These are phyloP conservation scores for Protonemura montana DNA, from an alignment of 2,888 invertebrate species.

Conservation along the genomic window DNA sequence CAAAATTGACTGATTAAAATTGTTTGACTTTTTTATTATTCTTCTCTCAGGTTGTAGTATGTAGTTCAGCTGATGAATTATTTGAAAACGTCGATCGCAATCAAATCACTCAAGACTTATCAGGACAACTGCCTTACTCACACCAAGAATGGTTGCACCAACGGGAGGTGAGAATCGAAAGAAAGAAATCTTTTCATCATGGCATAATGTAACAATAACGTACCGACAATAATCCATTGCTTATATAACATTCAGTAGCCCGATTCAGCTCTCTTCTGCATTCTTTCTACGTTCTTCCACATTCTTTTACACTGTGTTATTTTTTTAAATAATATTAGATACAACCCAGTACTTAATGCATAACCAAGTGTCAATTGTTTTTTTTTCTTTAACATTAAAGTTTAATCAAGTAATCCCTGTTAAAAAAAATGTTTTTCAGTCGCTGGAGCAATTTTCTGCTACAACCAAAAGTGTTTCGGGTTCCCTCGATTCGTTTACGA, in stretches of 20 bases:
- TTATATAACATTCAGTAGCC: no score
- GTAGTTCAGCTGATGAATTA: slow-evolving; percentile 85
- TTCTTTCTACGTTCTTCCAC: no score
- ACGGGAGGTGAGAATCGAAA: slow-evolving; percentile 77
- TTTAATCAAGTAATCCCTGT: no score
- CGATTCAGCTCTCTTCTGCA: no score
- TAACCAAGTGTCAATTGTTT: no score
- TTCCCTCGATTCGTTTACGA: slow-evolving; percentile 86
- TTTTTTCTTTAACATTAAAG: no score
- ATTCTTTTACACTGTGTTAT: no score
- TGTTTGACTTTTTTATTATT: not conserved
- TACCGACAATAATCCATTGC: no score
- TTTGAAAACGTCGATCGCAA: slow-evolving; percentile 83
- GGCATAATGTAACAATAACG: no score
- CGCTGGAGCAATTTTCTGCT: slow-evolving; percentile 92
- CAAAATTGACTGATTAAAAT: no score
- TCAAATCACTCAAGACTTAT: slow-evolving; percentile 88
- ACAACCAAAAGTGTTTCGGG: slow-evolving; percentile 90
- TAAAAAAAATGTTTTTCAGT: slow-evolving; percentile 65
- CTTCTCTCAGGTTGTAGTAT: slow-evolving; percentile 69
- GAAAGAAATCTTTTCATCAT: slow-evolving; percentile 1
- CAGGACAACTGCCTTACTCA: slow-evolving; percentile 87
- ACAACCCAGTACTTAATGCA: no score
- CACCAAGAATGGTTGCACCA: slow-evolving; percentile 98
- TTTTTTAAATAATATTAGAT: no score